phyloP scores from a whole-genome alignment of 2,888 invertebrate genomes.

The Cyclophora punctaria region DNA sequence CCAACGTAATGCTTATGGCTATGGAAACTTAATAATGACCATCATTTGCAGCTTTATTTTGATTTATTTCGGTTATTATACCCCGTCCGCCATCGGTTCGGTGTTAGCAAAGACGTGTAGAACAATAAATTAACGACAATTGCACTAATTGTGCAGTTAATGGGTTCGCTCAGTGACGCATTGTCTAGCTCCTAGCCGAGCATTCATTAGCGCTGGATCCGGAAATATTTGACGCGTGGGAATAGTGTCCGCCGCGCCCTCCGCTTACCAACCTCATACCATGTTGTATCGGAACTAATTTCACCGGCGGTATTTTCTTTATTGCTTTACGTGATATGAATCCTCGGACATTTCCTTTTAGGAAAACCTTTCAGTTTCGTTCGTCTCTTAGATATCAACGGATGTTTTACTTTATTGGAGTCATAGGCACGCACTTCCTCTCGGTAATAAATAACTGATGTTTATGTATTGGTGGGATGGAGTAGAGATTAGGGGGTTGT shows the following conservation, averaged over 20 bases:
- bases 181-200: constrained; percentile 56
- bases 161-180: constrained; percentile 55
- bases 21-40: too few species aligned
- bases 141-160: constrained; percentile 71
- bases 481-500: constrained; percentile 1
- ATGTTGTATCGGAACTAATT: constrained; percentile 27
- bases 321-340: constrained; percentile 51
- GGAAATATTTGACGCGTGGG: constrained; percentile 53
- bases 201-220: constrained; percentile 49
- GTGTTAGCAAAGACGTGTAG: constrained; percentile 39
- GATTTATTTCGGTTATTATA: constrained; percentile 18
- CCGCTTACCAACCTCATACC: constrained; percentile 17
- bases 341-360: constrained; percentile 22
- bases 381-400: constrained; percentile 35
- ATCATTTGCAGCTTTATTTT: constrained; percentile 3
- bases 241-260: constrained; percentile 36
- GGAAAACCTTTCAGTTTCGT: constrained; percentile 14
- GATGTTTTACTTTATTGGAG: constrained; percentile 38
- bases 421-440: constrained; percentile 29
- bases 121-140: constrained; percentile 69
- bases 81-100: constrained; percentile 15
- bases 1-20: too few species aligned
- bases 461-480: constrained; percentile 18
- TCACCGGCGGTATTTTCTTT: constrained; percentile 36
- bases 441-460: constrained; percentile 41